These are phyloP conservation scores for Myotis daubentonii DNA, from an alignment of 2,797 vertebrate genomes.

Conservation along the genomic window DNA sequence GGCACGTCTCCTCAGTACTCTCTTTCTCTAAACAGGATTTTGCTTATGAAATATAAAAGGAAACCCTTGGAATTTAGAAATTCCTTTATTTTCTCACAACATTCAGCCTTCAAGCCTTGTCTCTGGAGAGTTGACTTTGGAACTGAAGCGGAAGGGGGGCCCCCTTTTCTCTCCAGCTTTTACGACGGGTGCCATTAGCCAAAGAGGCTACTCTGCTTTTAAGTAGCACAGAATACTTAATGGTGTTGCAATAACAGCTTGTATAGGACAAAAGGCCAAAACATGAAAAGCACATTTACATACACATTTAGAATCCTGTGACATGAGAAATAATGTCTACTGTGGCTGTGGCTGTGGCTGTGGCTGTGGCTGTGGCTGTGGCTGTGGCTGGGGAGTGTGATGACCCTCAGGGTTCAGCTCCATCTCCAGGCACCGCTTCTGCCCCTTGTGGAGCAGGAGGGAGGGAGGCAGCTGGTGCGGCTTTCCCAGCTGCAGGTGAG, in stretches of 20 bases:
- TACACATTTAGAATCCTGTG: neutral
- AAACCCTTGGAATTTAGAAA: neutral
- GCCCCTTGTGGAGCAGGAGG: neutral
- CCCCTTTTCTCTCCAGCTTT: neutral
- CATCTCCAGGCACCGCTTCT: neutral
- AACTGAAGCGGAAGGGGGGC: neutral
- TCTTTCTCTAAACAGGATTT: neutral
- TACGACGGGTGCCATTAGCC: neutral
- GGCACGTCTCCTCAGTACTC: neutral
- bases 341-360: neutral
- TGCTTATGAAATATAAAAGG: neutral
- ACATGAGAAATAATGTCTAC: neutral
- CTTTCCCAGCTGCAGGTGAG: neutral
- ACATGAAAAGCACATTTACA: neutral
- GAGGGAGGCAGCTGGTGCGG: neutral
- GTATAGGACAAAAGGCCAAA: neutral
- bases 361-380: too few relatives aligned
- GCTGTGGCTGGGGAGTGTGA: neutral
- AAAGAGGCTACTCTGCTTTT: neutral
- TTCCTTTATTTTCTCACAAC: neutral
- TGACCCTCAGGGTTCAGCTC: neutral
- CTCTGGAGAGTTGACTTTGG: neutral
- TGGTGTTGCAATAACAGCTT: neutral
- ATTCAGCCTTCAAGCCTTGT: neutral
- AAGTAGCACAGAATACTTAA: neutral